Evolutionary conservation across 1,140 invertebrate genomes (phyloP).

Genomic region (Aphidius ervi): DNA sequence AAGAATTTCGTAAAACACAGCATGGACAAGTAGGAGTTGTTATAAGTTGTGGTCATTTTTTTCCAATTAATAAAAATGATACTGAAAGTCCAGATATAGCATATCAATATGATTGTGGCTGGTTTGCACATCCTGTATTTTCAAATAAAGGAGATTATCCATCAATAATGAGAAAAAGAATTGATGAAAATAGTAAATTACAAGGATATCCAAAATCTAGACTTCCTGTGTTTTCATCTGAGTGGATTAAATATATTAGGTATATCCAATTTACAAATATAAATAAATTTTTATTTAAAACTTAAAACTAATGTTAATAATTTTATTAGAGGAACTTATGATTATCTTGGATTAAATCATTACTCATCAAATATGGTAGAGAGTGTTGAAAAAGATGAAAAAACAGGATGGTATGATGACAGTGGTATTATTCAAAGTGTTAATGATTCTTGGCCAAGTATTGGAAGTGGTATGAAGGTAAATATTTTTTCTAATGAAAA

Average conservation of each 20-base stretch:
- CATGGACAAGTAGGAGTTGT: slow-evolving; percentile 20
- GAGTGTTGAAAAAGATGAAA: slow-evolving; percentile 30
- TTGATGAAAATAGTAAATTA: neutral
- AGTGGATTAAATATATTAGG: neutral
- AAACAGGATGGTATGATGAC: slow-evolving; percentile 35
- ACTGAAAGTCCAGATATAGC: neutral
- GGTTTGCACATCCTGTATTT: neutral
- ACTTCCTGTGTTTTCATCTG: neutral
- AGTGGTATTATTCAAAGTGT: slow-evolving; percentile 23
- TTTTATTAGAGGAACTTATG: neutral
- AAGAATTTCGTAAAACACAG: slow-evolving; percentile 7
- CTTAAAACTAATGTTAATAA: neutral
- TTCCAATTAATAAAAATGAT: neutral
- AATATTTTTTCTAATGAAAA: slow-evolving; percentile 30
- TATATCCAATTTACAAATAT: neutral
- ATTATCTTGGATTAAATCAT: slow-evolving; percentile 55
- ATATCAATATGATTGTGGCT: slow-evolving; percentile 6
- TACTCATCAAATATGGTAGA: slow-evolving; percentile 50
- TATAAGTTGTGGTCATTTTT: neutral
- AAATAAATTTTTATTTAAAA: neutral
- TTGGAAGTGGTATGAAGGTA: slow-evolving; percentile 37
- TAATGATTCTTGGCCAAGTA: slow-evolving; percentile 37
- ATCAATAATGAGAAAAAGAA: neutral
- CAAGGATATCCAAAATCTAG: neutral
- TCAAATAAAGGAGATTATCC: slow-evolving; percentile 8